phyloP scores from a whole-genome alignment of 2,888 invertebrate species.

The Aporophyla nigra region DNA sequence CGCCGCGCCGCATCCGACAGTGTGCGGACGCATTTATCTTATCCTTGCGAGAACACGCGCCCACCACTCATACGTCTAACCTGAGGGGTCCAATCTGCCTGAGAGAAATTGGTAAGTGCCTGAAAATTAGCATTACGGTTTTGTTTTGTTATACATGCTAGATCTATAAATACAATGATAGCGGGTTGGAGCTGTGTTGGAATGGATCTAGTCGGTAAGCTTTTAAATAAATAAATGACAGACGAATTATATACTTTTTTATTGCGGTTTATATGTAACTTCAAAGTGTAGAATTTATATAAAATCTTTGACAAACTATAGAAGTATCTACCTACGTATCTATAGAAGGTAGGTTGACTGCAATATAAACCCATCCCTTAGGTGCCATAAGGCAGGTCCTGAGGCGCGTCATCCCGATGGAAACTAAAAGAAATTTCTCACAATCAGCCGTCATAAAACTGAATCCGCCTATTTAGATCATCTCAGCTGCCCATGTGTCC shows the following conservation, averaged over 20 bases:
- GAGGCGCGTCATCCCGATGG: constrained; percentile 55
- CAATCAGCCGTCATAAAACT: constrained; percentile 82
- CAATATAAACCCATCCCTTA: constrained; percentile 54
- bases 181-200: neutral
- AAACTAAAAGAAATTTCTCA: constrained; percentile 74
- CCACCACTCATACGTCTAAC: constrained; percentile 57
- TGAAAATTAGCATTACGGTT: neutral
- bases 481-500: constrained; percentile 79
- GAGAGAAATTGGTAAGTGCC: constrained; percentile 11
- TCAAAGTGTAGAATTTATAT: neutral
- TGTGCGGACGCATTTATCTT: constrained; percentile 75
- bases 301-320: constrained; percentile 19
- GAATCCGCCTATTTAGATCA: constrained; percentile 86
- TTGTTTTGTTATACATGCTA: neutral
- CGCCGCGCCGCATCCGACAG: constrained; percentile 61
- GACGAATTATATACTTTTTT: neutral
- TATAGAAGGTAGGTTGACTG: constrained; percentile 48
- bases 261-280: neutral
- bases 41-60: constrained; percentile 67
- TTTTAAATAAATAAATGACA: neutral
- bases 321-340: constrained; percentile 17
- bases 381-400: constrained; percentile 54
- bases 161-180: neutral
- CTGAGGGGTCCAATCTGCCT: constrained; percentile 22
- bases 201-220: neutral